A percentile compares a stretch with the other conserved stretches of the same genome.
phyloP scores from a whole-genome alignment of 2,888 invertebrate species.

The Spicauda simplicius region DNA sequence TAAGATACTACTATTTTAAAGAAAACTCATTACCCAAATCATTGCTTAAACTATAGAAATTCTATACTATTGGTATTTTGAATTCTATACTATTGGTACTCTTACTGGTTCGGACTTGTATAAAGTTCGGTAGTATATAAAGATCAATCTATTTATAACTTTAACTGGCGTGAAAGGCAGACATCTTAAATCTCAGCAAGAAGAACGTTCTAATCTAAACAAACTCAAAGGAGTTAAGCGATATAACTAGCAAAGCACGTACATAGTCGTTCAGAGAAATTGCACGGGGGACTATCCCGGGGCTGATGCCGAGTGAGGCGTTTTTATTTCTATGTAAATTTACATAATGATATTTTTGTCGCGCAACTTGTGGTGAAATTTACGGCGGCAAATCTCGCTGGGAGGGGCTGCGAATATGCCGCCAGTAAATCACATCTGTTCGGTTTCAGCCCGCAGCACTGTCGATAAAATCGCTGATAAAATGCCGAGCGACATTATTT shows the following conservation, averaged over 20 bases:
- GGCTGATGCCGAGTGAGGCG: constrained; percentile 43
- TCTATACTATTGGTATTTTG: too few species aligned
- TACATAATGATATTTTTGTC: constrained; percentile 83
- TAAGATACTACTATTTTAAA: too few species aligned
- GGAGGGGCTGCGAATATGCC: constrained; percentile 29
- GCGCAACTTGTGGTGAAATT: constrained; percentile 73
- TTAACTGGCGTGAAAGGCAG: not conserved
- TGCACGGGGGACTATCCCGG: constrained; percentile 45
- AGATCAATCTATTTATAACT: too few species aligned
- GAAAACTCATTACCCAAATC: too few species aligned
- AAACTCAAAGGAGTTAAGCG: constrained; percentile 36
- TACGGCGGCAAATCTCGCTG: constrained; percentile 54
- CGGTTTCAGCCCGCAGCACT: constrained; percentile 40
- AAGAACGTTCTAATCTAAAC: constrained; percentile 33
- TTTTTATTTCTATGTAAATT: constrained; percentile 80
- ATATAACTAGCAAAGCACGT: constrained; percentile 35
- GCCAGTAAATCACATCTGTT: constrained; percentile 58
- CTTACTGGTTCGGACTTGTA: too few species aligned
- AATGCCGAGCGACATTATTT: constrained; percentile 29
- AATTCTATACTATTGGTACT: too few species aligned
- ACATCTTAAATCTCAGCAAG: constrained; percentile 25
- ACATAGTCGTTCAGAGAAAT: constrained; percentile 36
- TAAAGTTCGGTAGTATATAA: too few species aligned
- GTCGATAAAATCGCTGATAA: constrained; percentile 51
- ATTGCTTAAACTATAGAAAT: too few species aligned